Percentiles rank a stretch among this genome's conserved stretches.
Evolutionary conservation across 2,888 invertebrate genomes (phyloP).

Genomic region (Antitype chi): DNA sequence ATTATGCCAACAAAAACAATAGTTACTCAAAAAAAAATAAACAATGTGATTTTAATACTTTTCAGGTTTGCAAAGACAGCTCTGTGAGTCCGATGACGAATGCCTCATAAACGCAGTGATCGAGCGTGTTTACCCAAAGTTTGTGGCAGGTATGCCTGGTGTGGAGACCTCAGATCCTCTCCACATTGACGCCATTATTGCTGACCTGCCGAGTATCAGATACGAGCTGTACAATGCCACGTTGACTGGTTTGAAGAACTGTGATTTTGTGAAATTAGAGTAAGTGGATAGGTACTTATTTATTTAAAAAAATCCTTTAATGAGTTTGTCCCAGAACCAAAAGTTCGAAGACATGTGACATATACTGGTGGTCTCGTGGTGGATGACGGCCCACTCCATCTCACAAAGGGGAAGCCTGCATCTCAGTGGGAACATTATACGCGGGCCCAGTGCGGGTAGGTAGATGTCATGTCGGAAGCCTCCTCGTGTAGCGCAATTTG

Average conservation of each 20-base stretch:
- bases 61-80: conserved; percentile 15
- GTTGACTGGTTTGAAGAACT: conserved; percentile 25
- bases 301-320: neutral
- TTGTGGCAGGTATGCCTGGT: conserved; percentile 21
- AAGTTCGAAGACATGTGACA: too few relatives aligned
- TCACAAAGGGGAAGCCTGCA: too few relatives aligned
- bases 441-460: too few relatives aligned
- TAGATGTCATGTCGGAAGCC: too few relatives aligned
- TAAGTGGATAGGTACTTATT: conserved; percentile 5
- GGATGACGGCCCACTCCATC: too few relatives aligned
- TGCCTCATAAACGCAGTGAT: conserved; percentile 38
- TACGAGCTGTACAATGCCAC: conserved; percentile 28
- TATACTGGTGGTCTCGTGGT: too few relatives aligned
- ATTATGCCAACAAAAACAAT: too few relatives aligned
- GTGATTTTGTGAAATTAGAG: conserved; percentile 30
- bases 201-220: conserved; percentile 20
- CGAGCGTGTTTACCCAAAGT: conserved; percentile 22
- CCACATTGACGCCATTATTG: conserved; percentile 16
- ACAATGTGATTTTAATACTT: neutral
- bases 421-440: too few relatives aligned
- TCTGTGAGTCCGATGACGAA: conserved; percentile 22
- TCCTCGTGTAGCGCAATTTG: too few relatives aligned
- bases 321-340: too few relatives aligned
- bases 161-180: conserved; percentile 38
- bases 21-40: too few relatives aligned